phyloP scores from a whole-genome alignment of 2,113 vertebrate species.

The Campylomormyrus numenius region DNA sequence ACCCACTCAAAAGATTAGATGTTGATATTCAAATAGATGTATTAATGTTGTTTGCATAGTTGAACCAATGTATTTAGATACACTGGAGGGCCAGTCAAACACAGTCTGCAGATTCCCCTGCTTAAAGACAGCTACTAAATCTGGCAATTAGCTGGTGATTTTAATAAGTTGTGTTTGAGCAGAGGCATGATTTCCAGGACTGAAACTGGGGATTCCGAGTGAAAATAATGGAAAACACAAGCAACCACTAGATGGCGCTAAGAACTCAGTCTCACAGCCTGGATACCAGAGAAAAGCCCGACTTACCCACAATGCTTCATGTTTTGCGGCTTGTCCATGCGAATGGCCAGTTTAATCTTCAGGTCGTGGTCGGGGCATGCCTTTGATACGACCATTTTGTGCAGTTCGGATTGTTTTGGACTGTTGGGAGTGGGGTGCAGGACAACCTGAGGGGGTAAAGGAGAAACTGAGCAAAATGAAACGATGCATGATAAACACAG shows the following conservation, averaged over 20 bases:
- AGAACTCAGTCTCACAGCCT: not conserved
- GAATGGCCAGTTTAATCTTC: conserved; percentile 90
- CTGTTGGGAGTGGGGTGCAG: conserved; percentile 95
- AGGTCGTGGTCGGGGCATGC: conserved; percentile 90
- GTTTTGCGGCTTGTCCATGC: conserved; percentile 99
- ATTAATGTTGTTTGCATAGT: not conserved
- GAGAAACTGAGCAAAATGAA: not conserved
- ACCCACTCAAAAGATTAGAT: not conserved
- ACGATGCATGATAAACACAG: not conserved
- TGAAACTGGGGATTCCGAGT: not conserved
- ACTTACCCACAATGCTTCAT: conserved; percentile 98
- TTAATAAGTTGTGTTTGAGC: not conserved
- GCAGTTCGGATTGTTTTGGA: conserved; percentile 90
- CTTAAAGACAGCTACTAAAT: not conserved
- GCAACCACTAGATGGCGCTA: not conserved
- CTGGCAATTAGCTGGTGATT: not conserved
- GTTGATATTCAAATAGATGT: not conserved
- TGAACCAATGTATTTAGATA: not conserved
- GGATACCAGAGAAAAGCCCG: too few relatives aligned
- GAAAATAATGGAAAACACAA: not conserved
- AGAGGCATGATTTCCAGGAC: not conserved
- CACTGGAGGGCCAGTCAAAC: not conserved
- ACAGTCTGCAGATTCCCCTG: not conserved
- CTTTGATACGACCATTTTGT: conserved; percentile 96
- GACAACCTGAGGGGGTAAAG: conserved; percentile 70